Conservation (phyloP, 2,113 vertebrate species). For the Solea solea region DNA sequence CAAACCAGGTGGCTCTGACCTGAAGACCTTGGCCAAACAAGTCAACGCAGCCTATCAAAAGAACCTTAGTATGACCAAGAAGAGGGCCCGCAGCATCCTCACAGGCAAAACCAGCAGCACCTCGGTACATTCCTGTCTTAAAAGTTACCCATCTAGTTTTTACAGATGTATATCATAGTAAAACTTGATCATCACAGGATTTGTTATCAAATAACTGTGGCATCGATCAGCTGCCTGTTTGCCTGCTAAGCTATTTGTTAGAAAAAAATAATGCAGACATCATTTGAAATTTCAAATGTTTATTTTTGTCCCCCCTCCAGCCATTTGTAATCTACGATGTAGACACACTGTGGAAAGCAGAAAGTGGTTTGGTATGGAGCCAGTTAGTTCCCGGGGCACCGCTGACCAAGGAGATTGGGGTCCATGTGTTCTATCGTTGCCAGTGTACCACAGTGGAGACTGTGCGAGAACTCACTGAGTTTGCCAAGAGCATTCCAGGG, state of each 20-base stretch:
- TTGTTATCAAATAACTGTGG: background rate
- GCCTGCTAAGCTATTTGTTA: background rate
- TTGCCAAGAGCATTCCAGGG: constrained; percentile 97
- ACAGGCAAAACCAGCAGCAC: constrained; percentile 93
- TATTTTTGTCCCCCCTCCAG: constrained; percentile 72
- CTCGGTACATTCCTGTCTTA: constrained; percentile 76
- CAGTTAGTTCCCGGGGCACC: constrained; percentile 90
- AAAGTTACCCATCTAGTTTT: background rate
- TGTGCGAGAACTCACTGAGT: constrained; percentile 95
- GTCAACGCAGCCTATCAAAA: constrained; percentile 96
- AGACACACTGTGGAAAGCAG: constrained; percentile 95
- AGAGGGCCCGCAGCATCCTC: constrained; percentile 94
- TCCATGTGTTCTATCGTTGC: constrained; percentile 98
- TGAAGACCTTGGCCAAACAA: constrained; percentile 93
- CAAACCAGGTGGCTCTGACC: constrained; percentile 88
- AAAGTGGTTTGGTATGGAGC: constrained; percentile 96
- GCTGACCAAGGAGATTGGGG: constrained; percentile 93
- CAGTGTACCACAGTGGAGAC: constrained; percentile 98
- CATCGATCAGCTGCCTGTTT: background rate
- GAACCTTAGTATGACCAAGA: constrained; percentile 98
- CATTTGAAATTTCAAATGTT: background rate
- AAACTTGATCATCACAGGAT: too few species aligned
- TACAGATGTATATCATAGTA: too few species aligned
- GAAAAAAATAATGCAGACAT: background rate
- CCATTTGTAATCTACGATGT: constrained; percentile 98